Evolutionary conservation across 23 tunicate species (phyloP).

Genomic region (Halocynthia aurantium): DNA sequence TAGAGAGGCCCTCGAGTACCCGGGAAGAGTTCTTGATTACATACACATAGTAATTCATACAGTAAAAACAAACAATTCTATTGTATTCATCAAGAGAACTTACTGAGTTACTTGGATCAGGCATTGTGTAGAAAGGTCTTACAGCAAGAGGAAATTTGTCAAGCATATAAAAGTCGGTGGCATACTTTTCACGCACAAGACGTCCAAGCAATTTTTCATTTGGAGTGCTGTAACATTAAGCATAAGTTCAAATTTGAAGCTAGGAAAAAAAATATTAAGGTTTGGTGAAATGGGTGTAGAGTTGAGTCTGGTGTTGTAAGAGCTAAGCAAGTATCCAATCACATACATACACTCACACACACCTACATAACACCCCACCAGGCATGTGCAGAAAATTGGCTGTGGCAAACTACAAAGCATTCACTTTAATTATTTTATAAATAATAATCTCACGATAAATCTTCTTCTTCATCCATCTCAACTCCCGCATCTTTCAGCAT

Average conservation of each 20-base stretch:
- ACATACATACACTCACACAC: no score
- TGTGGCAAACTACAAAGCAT: background rate
- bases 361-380: no score
- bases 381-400: no score
- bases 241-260: no score
- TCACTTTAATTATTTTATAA: background rate
- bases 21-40: no score
- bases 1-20: no score
- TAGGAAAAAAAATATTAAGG: no score
- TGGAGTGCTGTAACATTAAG: conserved; percentile 68
- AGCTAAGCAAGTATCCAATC: no score
- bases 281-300: no score
- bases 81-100: background rate
- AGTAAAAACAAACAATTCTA: no score
- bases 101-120: conserved; percentile 91
- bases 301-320: no score
- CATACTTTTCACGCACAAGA: conserved; percentile 90
- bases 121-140: conserved; percentile 99
- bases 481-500: conserved; percentile 94
- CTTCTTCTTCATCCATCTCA: conserved; percentile 98
- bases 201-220: conserved; percentile 92
- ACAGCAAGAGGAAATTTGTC: conserved; percentile 98
- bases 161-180: conserved; percentile 92
- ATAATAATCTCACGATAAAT: conserved; percentile 47
- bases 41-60: background rate